A percentile compares a stretch with the other conserved stretches of the same genome.
phyloP scores from a whole-genome alignment of 2,888 invertebrate genomes.

The Sarcophaga caerulescens region DNA sequence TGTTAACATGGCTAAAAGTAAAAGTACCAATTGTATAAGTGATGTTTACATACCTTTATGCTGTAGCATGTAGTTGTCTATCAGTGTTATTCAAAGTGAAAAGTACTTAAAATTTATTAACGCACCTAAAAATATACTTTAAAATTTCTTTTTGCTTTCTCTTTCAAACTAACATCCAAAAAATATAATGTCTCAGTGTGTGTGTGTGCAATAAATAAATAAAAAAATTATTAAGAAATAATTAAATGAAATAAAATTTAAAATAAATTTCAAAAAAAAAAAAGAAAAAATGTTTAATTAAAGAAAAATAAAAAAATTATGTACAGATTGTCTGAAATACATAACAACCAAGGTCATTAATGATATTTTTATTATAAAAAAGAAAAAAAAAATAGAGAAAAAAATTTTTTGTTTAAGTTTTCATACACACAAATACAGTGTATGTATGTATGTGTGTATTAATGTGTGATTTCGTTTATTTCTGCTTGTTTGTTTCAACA shows the following conservation, averaged over 20 bases:
- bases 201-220: background rate
- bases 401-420: background rate
- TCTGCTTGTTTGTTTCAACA: conserved; percentile 27
- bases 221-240: background rate
- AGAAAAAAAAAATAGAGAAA: background rate
- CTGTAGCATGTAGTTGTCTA: conserved; percentile 46
- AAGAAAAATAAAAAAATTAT: background rate
- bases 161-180: conserved; percentile 13
- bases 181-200: too few species aligned
- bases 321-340: background rate
- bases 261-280: background rate
- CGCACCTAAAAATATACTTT: conserved; percentile 66
- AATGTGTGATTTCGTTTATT: conserved; percentile 21
- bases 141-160: conserved; percentile 5
- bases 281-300: background rate
- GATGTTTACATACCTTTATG: conserved; percentile 57
- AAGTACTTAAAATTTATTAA: conserved; percentile 59
- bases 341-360: conserved; percentile 38
- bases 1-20: conserved; percentile 44
- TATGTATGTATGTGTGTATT: conserved; percentile 13
- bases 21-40: conserved; percentile 51
- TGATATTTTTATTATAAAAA: conserved; percentile 12
- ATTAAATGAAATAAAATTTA: background rate
- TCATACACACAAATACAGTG: conserved; percentile 7
- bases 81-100: conserved; percentile 57